Evolutionary conservation across 30 jellyfish, hydroid and myxozoan genomes (phyloP), one percentile per base, ranked within the genome.

Genomic region (Hydra vulgaris): DNA sequence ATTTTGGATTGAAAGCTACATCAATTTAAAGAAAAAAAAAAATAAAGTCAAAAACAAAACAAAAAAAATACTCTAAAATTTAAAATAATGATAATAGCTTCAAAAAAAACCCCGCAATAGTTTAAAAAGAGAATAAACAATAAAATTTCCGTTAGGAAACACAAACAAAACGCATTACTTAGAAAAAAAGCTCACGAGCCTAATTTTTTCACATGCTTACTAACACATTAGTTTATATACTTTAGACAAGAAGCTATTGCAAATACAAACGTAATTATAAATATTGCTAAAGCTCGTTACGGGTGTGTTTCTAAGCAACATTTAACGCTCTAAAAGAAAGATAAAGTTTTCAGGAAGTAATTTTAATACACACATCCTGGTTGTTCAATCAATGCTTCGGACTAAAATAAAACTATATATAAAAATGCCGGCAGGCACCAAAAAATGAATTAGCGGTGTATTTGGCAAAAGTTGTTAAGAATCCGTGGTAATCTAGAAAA

Each of bases 1-100:
- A 83, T 26, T 81, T 92, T n/a, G 98, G 96, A 68, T 92, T 92
- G 90, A 70, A 71, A 4, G 98, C 98, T 92, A 83, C 23, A 27
- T 79, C 1, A 54, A 18, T 55, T 17, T 15, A 55, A 18, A 0
- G 27, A 5, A 53, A 68, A 23, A 26, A 22, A 56, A 18, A 17
- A 66, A 76, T 3, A 68, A 68, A 73, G 26, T 69, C 8, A 3
- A 69, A 19, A 23, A 69, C 25, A 3, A 69, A 21, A 69, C 27
- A 40, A 40, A 40, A 40, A 40, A 40, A 40, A 3, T 40, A 40
- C 61, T 3, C 61, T 3, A 40, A 40, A 40, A 40, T 3, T 40
- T 3, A 40, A 40, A 12, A n/a, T n/a, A n/a, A n/a, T n/a, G n/a
- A n/a, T n/a, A n/a, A n/a, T n/a, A n/a, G n/a, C n/a, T n/a, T n/a